Percentiles rank a stretch among this genome's conserved stretches.
Conservation (phyloP, 2,888 invertebrate genomes). For the Lithosia quadra region DNA sequence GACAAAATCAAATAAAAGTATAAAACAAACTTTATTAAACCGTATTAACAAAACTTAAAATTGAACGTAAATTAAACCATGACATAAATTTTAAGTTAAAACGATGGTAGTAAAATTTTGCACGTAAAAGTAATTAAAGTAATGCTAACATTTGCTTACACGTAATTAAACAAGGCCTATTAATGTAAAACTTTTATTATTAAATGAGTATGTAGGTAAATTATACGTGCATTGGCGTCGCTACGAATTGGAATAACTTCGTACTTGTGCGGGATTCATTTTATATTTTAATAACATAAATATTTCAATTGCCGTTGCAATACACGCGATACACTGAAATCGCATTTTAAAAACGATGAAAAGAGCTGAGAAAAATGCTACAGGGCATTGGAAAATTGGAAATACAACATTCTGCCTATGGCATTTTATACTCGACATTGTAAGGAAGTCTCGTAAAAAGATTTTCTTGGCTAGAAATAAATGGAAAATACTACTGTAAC, state of each 20-base stretch:
- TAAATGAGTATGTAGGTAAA: conserved; percentile 28
- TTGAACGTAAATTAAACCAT: conserved; percentile 2
- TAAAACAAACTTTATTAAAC: background rate
- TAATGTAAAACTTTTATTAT: conserved; percentile 31
- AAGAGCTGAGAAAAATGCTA: conserved; percentile 12
- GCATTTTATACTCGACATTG: conserved; percentile 23
- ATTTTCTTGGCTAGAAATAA: conserved; percentile 11
- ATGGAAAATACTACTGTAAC: conserved; percentile 7
- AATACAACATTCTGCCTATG: conserved; percentile 25
- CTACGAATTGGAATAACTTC: conserved; percentile 9
- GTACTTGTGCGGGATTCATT: background rate
- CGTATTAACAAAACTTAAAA: background rate
- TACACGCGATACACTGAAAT: background rate
- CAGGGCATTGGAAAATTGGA: conserved; percentile 11
- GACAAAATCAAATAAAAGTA: background rate
- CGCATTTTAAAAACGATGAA: conserved; percentile 12
- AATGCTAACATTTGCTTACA: conserved; percentile 6
- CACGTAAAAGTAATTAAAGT: conserved; percentile 4
- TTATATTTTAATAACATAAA: conserved; percentile 14
- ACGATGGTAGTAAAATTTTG: background rate
- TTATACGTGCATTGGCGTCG: conserved; percentile 39
- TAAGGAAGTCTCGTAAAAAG: conserved; percentile 5
- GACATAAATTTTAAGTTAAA: background rate
- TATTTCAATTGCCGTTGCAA: conserved; percentile 7
- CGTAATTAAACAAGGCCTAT: conserved; percentile 33